Percentiles rank a stretch among this genome's conserved stretches.
phyloP scores from a whole-genome alignment of 2,113 vertebrate species.

The Bungarus multicinctus region DNA sequence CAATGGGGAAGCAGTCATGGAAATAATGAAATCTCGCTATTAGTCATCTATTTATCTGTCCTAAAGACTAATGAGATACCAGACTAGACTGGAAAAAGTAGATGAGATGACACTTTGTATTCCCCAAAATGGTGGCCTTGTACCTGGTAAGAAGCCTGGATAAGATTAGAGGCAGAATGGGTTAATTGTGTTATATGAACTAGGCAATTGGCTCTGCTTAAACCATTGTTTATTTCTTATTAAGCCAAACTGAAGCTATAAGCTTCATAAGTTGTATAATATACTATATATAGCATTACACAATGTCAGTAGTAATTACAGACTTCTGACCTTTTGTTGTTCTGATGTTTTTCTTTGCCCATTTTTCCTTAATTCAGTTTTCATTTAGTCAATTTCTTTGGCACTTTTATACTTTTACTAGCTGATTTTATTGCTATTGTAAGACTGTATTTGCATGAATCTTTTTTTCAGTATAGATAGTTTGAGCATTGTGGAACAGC shows the following conservation, averaged over 20 bases:
- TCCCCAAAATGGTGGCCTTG: background rate
- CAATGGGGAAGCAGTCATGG: background rate
- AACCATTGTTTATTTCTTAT: background rate
- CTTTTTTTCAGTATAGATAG: background rate
- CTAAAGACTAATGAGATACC: background rate
- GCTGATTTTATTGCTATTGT: background rate
- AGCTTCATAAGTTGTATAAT: background rate
- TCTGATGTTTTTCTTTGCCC: background rate
- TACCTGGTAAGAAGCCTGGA: background rate
- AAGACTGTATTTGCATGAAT: background rate
- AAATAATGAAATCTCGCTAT: background rate
- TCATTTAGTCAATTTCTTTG: background rate
- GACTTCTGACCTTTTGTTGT: background rate
- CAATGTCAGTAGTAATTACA: background rate
- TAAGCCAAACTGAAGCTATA: background rate
- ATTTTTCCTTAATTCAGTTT: background rate
- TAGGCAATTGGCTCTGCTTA: background rate
- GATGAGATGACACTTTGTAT: background rate
- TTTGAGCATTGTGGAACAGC: background rate
- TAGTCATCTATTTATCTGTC: background rate
- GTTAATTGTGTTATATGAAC: background rate
- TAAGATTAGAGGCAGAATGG: background rate
- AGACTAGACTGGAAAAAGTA: background rate
- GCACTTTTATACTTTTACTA: background rate
- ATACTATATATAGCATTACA: background rate